These are phyloP conservation scores for Melinaea menophilus DNA, from an alignment of 2,888 invertebrate genomes.

Conservation along the genomic window DNA sequence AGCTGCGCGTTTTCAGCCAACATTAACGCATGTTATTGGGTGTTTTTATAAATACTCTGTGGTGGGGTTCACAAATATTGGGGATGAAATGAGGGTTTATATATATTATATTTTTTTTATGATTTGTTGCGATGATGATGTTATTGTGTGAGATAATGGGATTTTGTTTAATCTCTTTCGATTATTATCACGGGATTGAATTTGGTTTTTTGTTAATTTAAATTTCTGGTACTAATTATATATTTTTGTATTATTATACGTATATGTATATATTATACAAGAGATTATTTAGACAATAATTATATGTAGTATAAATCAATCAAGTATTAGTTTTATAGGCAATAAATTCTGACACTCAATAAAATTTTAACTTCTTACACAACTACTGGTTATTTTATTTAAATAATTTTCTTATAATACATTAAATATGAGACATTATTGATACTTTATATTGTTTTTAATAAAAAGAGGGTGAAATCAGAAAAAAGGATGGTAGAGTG, in stretches of 20 bases:
- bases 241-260: not conserved
- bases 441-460: constrained; percentile 18
- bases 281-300: not conserved
- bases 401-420: too few species aligned
- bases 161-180: constrained; percentile 23
- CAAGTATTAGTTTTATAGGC: too few species aligned
- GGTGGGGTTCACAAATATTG: constrained; percentile 33
- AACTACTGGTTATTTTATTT: too few species aligned
- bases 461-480: too few species aligned
- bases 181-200: constrained; percentile 18
- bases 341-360: too few species aligned
- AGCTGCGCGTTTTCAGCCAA: constrained; percentile 60
- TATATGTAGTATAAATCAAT: too few species aligned
- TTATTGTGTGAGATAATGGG: constrained; percentile 24
- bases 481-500: too few species aligned
- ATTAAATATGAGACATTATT: too few species aligned
- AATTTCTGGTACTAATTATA: not conserved
- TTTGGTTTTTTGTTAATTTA: constrained; percentile 8
- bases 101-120: constrained; percentile 37
- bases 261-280: constrained; percentile 1
- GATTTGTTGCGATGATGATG: constrained; percentile 25
- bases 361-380: too few species aligned
- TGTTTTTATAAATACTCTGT: constrained; percentile 60
- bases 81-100: constrained; percentile 38
- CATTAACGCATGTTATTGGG: constrained; percentile 67